phyloP scores from a whole-genome alignment of 2,888 invertebrate genomes.

The Drosophila subquinaria region DNA sequence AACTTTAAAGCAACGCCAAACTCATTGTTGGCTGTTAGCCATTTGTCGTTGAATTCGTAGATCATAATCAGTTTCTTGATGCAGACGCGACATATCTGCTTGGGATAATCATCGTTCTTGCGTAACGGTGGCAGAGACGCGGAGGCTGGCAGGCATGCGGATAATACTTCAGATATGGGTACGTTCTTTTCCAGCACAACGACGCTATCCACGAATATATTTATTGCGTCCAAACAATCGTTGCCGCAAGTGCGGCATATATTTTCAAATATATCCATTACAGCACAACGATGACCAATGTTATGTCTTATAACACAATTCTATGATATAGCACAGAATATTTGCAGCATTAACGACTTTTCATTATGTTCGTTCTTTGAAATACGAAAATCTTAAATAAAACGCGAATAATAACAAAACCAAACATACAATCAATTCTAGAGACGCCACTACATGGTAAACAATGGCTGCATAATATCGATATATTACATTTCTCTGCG shows the following conservation, averaged over 20 bases:
- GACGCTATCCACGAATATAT: constrained; percentile 48
- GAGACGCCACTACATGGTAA: not conserved
- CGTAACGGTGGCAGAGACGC: constrained; percentile 30
- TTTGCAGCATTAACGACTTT: not conserved
- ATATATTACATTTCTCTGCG: constrained; percentile 6
- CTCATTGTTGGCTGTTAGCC: constrained; percentile 67
- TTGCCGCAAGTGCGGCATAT: constrained; percentile 73
- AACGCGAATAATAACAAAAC: constrained; percentile 3
- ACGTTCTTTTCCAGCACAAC: constrained; percentile 30
- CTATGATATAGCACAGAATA: not conserved
- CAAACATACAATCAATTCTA: not conserved
- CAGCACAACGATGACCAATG: not conserved
- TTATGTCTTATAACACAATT: not conserved
- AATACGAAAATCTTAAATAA: not conserved
- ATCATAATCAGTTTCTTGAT: constrained; percentile 71
- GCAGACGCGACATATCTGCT: constrained; percentile 78
- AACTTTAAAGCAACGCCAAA: constrained; percentile 72
- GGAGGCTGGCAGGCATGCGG: constrained; percentile 43
- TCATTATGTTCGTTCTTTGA: not conserved
- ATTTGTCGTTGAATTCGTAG: constrained; percentile 75
- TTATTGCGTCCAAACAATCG: constrained; percentile 57
- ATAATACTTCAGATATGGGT: constrained; percentile 43
- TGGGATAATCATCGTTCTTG: constrained; percentile 70
- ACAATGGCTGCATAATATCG: constrained; percentile 3
- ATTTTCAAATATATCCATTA: constrained; percentile 72